Percentiles rank a stretch among this genome's conserved stretches.
Conservation (phyloP, 2,797 vertebrate genomes). For the Potorous gilbertii region DNA sequence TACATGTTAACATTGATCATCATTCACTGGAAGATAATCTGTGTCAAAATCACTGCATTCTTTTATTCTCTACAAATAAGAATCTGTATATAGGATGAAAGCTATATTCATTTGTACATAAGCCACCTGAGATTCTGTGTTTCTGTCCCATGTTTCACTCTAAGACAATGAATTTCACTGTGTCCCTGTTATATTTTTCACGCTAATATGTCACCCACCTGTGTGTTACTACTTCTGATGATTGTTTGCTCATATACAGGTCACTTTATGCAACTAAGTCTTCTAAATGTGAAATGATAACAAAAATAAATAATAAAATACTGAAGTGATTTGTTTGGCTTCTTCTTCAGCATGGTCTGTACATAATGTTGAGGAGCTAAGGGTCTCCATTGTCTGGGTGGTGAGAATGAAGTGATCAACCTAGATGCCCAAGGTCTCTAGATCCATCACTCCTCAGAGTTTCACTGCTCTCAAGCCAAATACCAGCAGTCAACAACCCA, state of each 20-base stretch:
- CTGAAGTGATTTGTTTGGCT: constrained; percentile 50
- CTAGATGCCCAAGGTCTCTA: background rate
- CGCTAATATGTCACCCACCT: constrained; percentile 32
- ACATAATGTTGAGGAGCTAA: background rate
- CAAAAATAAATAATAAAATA: constrained; percentile 71
- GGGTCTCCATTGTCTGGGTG: background rate
- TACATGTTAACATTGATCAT: constrained; percentile 74
- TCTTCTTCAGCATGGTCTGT: constrained; percentile 25
- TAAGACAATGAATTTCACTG: constrained; percentile 75
- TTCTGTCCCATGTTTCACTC: constrained; percentile 77
- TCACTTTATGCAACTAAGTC: constrained; percentile 81
- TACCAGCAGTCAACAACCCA: background rate
- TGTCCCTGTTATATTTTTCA: constrained; percentile 78
- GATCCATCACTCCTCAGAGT: constrained; percentile 4
- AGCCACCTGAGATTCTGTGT: constrained; percentile 77
- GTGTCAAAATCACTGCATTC: constrained; percentile 52
- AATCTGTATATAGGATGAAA: constrained; percentile 82
- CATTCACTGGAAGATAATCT: constrained; percentile 66
- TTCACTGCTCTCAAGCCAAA: background rate
- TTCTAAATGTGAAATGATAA: constrained; percentile 82
- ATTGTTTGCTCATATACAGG: constrained; percentile 75
- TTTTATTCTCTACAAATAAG: constrained; percentile 79
- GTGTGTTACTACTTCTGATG: constrained; percentile 73
- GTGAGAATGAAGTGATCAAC: background rate
- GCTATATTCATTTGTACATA: constrained; percentile 83